phyloP scores from a whole-genome alignment of 2,113 vertebrate genomes.

The Aix galericulata region DNA sequence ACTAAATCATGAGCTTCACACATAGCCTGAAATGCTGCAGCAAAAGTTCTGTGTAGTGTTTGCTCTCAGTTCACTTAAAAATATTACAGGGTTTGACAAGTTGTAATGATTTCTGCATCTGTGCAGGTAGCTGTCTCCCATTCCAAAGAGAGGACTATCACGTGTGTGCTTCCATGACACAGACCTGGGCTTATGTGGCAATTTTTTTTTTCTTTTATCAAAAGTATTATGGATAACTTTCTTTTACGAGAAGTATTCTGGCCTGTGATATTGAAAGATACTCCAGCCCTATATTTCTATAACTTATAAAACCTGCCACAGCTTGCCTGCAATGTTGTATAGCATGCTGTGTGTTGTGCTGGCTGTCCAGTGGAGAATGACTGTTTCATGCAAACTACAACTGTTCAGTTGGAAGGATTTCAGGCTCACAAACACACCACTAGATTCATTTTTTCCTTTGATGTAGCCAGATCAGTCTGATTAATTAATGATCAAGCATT shows the following conservation, averaged over 20 bases:
- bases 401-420: conserved; percentile 31
- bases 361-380: background rate
- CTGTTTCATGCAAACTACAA: background rate
- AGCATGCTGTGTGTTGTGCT: background rate
- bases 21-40: conserved; percentile 15
- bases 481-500: background rate
- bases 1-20: conserved; percentile 27
- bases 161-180: background rate
- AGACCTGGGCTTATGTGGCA: background rate
- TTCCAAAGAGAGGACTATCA: background rate
- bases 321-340: background rate
- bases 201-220: background rate
- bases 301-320: background rate
- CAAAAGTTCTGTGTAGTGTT: background rate
- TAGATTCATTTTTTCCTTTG: background rate
- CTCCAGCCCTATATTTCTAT: background rate
- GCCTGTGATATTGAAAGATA: background rate
- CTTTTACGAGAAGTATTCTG: background rate
- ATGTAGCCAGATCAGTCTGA: background rate
- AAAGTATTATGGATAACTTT: background rate
- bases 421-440: background rate
- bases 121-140: conserved; percentile 4
- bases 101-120: conserved; percentile 5
- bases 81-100: conserved; percentile 8
- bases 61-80: conserved; percentile 36